phyloP scores from a whole-genome alignment of 2,113 vertebrate species.

The Dasypus novemcinctus region DNA sequence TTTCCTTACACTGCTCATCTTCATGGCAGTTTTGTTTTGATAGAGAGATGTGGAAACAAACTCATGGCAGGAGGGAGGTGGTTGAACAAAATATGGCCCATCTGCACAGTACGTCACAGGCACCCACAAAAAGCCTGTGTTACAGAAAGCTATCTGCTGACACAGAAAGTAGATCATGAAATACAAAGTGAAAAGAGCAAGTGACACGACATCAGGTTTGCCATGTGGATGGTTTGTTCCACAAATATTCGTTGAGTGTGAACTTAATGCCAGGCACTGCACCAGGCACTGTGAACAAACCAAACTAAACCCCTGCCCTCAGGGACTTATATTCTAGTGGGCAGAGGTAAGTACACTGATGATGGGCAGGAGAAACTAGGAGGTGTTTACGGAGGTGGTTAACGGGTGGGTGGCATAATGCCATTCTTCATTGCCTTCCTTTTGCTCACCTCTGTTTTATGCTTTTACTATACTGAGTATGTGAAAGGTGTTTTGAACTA shows the following conservation, averaged over 20 bases:
- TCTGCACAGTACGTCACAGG: too few species aligned
- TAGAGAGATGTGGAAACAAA: background rate
- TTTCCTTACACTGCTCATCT: background rate
- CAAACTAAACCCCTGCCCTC: background rate
- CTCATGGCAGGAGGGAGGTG: background rate
- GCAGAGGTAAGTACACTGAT: background rate
- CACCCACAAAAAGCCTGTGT: background rate
- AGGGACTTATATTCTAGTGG: background rate
- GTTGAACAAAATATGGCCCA: background rate
- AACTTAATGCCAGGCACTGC: background rate
- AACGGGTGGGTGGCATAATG: accelerated
- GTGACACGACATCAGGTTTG: background rate
- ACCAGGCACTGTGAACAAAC: background rate
- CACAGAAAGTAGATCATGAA: background rate
- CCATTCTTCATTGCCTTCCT: background rate
- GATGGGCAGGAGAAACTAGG: accelerated
- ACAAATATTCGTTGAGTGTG: background rate
- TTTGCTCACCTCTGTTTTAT: background rate
- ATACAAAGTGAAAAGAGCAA: background rate
- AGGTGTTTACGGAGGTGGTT: background rate
- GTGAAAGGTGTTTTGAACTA: background rate
- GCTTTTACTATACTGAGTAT: accelerated
- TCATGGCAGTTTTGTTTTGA: background rate
- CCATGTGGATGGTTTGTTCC: background rate
- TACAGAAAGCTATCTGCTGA: background rate